These are phyloP conservation scores for Clarias magur DNA, from an alignment of 2,113 vertebrate species.

Conservation along the genomic window DNA sequence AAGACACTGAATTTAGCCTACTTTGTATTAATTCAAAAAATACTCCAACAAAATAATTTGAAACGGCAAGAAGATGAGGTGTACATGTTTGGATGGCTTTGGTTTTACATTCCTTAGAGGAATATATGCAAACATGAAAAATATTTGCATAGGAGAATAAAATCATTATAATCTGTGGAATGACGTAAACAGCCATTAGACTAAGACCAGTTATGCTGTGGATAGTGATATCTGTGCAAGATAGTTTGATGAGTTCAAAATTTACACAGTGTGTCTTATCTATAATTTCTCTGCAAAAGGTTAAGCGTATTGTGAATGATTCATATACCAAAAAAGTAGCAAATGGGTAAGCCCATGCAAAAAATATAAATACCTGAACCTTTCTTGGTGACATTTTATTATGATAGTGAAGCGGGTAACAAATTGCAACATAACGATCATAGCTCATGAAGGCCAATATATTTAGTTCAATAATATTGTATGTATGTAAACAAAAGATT, in stretches of 20 bases:
- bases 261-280: conserved; percentile 56
- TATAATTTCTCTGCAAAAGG: conserved; percentile 54
- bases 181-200: conserved; percentile 23
- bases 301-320: conserved; percentile 53
- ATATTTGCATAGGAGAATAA: conserved; percentile 64
- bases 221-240: conserved; percentile 56
- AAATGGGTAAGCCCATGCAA: conserved; percentile 58
- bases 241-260: conserved; percentile 58
- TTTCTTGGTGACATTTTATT: conserved; percentile 57
- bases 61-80: conserved; percentile 58
- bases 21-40: conserved; percentile 62
- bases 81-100: conserved; percentile 64
- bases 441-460: conserved; percentile 66
- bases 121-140: conserved; percentile 55
- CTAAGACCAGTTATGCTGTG: conserved; percentile 51
- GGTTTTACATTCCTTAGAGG: conserved; percentile 50
- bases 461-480: conserved; percentile 58
- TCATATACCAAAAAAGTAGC: conserved; percentile 52
- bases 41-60: conserved; percentile 56
- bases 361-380: conserved; percentile 49
- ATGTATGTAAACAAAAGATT: conserved; percentile 60
- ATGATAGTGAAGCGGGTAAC: conserved; percentile 62
- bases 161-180: conserved; percentile 59
- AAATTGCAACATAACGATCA: conserved; percentile 65
- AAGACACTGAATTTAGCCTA: conserved; percentile 41